Evolutionary conservation across 2,888 invertebrate species (phyloP).

Genomic region (Mimachlamys varia): DNA sequence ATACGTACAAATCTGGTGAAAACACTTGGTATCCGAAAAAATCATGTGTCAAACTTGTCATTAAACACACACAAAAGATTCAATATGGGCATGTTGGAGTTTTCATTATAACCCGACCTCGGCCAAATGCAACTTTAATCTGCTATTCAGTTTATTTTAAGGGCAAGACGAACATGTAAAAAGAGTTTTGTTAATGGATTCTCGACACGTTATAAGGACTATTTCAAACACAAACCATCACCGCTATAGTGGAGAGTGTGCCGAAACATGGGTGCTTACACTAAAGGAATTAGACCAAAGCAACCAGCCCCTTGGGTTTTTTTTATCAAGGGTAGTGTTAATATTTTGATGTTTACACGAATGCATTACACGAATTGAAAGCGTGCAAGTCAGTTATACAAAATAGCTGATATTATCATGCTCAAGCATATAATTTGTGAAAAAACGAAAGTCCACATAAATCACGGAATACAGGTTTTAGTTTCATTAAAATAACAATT

Average conservation of each 20-base stretch:
- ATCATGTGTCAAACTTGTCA: conserved; percentile 12
- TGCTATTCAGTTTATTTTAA: not conserved
- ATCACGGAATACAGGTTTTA: no score
- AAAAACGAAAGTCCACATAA: no score
- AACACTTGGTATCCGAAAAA: not conserved
- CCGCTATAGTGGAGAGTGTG: not conserved
- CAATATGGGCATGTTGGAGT: conserved; percentile 4
- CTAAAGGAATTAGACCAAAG: no score
- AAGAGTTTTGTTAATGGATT: not conserved
- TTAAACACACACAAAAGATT: conserved; percentile 3
- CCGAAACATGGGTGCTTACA: not conserved
- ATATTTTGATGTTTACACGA: no score
- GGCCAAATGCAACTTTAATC: not conserved
- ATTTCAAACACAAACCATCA: not conserved
- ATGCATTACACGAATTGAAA: no score
- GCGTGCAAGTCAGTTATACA: no score
- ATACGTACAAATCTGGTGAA: not conserved
- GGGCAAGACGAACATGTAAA: not conserved
- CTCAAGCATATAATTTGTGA: no score
- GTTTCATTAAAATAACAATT: no score
- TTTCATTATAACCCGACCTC: not conserved
- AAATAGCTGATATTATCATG: no score
- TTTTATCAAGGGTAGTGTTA: no score
- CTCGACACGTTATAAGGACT: not conserved
- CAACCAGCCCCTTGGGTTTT: no score